Evolutionary conservation across 2,888 invertebrate genomes (phyloP).

Genomic region (Synanthedon vespiformis): DNA sequence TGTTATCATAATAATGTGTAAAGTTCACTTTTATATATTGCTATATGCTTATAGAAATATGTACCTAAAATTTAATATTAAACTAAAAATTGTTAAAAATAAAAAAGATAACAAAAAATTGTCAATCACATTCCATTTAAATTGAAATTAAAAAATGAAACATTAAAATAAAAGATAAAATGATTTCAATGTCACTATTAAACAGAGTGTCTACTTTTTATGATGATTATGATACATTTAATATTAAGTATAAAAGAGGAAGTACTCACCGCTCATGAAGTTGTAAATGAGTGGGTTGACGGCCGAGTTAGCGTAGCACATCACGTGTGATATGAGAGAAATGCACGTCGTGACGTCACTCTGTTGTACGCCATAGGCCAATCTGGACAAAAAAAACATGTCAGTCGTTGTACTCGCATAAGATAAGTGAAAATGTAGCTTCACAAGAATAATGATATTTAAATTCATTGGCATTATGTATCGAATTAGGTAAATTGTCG

Average conservation of each 20-base stretch:
- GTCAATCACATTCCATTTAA: not conserved
- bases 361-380: constrained; percentile 73
- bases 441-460: no score
- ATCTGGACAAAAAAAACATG: constrained; percentile 50
- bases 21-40: no score
- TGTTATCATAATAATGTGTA: no score
- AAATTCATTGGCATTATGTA: no score
- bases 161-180: not conserved
- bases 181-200: no score
- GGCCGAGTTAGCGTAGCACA: constrained; percentile 93
- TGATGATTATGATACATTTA: not conserved
- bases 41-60: no score
- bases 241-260: not conserved
- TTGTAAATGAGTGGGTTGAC: constrained; percentile 95
- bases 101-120: not conserved
- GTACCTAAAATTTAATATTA: no score
- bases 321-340: constrained; percentile 83
- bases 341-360: constrained; percentile 72
- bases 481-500: no score
- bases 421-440: no score
- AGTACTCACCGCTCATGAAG: constrained; percentile 79
- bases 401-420: no score
- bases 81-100: no score
- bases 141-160: not conserved
- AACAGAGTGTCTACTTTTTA: not conserved